Conservation (phyloP, 2,797 vertebrate genomes). For the Urocyon cinereoargenteus region DNA sequence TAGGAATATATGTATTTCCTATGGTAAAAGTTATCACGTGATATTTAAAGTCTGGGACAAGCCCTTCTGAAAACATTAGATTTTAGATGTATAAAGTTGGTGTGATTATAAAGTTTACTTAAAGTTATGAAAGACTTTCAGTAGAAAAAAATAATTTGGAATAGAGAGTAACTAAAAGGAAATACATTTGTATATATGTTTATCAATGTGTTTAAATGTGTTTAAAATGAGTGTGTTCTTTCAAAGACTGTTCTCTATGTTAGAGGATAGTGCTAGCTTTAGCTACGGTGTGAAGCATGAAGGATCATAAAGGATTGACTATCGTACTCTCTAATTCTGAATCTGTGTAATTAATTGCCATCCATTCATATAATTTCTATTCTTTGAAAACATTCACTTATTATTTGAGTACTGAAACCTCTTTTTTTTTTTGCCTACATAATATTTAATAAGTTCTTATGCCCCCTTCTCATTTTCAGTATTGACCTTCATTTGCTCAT, state of each 20-base stretch:
- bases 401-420: not conserved
- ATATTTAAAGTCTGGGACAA: not conserved
- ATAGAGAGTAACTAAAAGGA: not conserved
- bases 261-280: not conserved
- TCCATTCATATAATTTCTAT: not conserved
- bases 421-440: not conserved
- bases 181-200: not conserved
- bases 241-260: not conserved
- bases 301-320: not conserved
- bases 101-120: not conserved
- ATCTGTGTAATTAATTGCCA: not conserved
- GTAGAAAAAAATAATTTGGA: not conserved
- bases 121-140: not conserved
- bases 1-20: not conserved
- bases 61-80: not conserved
- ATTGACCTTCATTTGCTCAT: constrained; percentile 20
- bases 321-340: not conserved
- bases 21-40: not conserved
- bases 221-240: accelerated
- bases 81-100: not conserved
- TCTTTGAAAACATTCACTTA: not conserved
- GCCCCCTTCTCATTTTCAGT: not conserved
- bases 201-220: not conserved
- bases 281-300: not conserved
- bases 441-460: not conserved